Percentiles rank a stretch among this genome's conserved stretches.
These are phyloP conservation scores for Sycophaga agraensis DNA, from an alignment of 1,140 invertebrate species.

Conservation along the genomic window DNA sequence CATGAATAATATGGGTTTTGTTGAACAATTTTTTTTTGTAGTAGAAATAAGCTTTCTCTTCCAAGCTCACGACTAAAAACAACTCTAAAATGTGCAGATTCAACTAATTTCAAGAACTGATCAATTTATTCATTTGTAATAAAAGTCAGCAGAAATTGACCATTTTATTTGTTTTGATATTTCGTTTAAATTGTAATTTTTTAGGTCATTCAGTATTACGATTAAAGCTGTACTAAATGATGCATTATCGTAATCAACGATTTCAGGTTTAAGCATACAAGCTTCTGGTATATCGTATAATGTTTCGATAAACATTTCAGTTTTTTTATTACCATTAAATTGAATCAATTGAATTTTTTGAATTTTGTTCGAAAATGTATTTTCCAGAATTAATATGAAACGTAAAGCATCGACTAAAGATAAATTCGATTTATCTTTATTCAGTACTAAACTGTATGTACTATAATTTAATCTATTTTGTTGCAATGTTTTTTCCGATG, in stretches of 20 bases:
- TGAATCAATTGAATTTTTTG: constrained; percentile 68
- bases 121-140: constrained; percentile 34
- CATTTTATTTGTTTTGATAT: constrained; percentile 41
- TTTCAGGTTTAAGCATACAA: neutral
- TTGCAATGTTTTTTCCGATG: constrained; percentile 67
- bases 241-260: constrained; percentile 24
- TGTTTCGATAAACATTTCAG: neutral
- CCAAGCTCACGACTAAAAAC: constrained; percentile 35
- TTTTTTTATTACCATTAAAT: constrained; percentile 36
- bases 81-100: constrained; percentile 37
- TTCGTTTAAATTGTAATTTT: constrained; percentile 23
- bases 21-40: constrained; percentile 34
- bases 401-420: constrained; percentile 55
- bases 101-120: constrained; percentile 29
- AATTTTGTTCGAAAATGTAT: constrained; percentile 65
- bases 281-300: constrained; percentile 25
- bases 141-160: constrained; percentile 48
- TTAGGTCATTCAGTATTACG: constrained; percentile 53
- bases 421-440: neutral
- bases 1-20: constrained; percentile 35
- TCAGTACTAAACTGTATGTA: constrained; percentile 67
- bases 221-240: constrained; percentile 58
- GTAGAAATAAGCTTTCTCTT: too few relatives aligned
- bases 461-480: constrained; percentile 68
- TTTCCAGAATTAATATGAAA: constrained; percentile 71